Conservation (phyloP, 2,888 invertebrate species). For the Scaptomyza cyrtandrae region DNA sequence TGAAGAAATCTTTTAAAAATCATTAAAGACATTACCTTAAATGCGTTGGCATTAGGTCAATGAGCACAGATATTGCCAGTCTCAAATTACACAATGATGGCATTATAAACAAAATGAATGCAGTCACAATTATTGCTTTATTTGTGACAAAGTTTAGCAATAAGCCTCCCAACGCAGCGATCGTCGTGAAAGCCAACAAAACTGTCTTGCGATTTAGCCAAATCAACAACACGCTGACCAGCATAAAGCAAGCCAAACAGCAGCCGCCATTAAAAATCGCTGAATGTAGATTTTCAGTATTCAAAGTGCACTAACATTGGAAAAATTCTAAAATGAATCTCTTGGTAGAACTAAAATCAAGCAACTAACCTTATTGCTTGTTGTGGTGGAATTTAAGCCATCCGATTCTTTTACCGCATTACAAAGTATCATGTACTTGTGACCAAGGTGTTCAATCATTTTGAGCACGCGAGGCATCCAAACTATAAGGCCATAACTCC, state of each 20-base stretch:
- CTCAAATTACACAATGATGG: constrained; percentile 28
- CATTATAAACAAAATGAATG: constrained; percentile 10
- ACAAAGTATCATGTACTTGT: constrained; percentile 16
- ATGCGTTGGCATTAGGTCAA: constrained; percentile 42
- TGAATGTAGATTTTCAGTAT: neutral
- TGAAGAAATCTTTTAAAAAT: too few relatives aligned
- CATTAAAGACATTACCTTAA: constrained; percentile 23
- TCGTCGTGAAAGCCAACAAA: neutral
- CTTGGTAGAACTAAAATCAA: neutral
- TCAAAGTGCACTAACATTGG: constrained; percentile 17
- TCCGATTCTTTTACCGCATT: constrained; percentile 1
- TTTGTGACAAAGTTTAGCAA: constrained; percentile 17
- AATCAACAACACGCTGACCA: constrained; percentile 21
- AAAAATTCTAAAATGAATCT: neutral
- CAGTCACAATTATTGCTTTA: neutral
- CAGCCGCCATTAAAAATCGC: constrained; percentile 19
- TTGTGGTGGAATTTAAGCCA: neutral
- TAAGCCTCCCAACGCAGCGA: constrained; percentile 9
- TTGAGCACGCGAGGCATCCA: constrained; percentile 37
- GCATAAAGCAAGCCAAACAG: constrained; percentile 15
- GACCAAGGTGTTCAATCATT: neutral
- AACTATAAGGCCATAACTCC: constrained; percentile 29
- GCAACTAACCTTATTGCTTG: neutral
- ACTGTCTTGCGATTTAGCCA: constrained; percentile 21
- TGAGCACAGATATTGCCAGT: constrained; percentile 16